Percentiles rank a stretch among this genome's conserved stretches.
These are phyloP conservation scores for Oncorhynchus mykiss DNA, from an alignment of 2,113 vertebrate genomes.

Conservation along the genomic window DNA sequence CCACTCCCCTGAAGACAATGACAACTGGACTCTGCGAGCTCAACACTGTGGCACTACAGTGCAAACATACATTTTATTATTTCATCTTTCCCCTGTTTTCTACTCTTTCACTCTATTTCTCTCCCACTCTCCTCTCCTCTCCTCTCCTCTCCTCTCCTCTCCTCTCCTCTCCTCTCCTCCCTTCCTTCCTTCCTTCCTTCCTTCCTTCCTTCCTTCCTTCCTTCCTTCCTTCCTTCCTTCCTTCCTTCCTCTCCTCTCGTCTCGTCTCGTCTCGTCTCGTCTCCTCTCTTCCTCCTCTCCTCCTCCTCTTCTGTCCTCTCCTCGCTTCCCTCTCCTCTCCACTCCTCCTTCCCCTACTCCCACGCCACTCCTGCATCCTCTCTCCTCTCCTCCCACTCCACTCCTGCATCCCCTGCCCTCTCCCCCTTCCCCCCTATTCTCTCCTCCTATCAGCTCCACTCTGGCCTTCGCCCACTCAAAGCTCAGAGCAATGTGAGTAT, in stretches of 20 bases:
- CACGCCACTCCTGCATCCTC: not conserved
- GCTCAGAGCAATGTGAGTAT: slow-evolving; percentile 73
- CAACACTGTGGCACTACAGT: not conserved
- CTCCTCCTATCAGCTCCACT: slow-evolving; percentile 69
- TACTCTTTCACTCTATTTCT: not conserved
- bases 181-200: no score
- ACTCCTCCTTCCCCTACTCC: not conserved
- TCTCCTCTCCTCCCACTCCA: not conserved
- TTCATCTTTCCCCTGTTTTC: not conserved
- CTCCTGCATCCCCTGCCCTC: slow-evolving; percentile 3
- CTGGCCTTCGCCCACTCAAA: slow-evolving; percentile 77
- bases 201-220: no score
- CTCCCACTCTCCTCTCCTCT: slow-evolving; percentile 56
- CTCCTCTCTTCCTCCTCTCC: slow-evolving; percentile 48
- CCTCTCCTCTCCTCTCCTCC: no score
- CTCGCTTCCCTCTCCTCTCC: no score
- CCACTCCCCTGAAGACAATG: not conserved
- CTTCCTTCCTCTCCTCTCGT: slow-evolving; percentile 33
- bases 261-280: slow-evolving; percentile 64
- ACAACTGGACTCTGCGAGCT: not conserved
- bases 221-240: no score
- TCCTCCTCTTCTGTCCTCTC: no score
- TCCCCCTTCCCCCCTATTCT: slow-evolving; percentile 64
- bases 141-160: slow-evolving; percentile 54
- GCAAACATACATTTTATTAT: not conserved